These are phyloP conservation scores for Strigops habroptila DNA, from an alignment of 2,113 vertebrate species.

Conservation along the genomic window DNA sequence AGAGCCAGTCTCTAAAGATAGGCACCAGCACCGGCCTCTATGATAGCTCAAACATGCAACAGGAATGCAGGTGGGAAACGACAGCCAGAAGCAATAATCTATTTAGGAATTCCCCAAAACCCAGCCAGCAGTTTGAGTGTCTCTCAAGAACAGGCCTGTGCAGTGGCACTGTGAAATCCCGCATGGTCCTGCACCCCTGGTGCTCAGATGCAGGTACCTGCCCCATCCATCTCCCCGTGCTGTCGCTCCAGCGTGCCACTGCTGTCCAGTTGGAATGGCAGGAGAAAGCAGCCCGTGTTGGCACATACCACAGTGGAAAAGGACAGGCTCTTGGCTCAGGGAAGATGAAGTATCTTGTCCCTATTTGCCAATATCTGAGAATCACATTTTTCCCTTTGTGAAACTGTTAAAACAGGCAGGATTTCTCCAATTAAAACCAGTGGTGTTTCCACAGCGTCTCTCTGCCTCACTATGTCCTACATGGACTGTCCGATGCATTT, in stretches of 20 bases:
- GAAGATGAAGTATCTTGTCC: background rate
- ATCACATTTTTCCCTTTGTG: background rate
- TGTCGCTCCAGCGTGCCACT: rapidly evolving
- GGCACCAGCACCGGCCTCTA: background rate
- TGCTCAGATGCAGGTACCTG: background rate
- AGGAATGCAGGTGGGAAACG: background rate
- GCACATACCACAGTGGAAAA: rapidly evolving
- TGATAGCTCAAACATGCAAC: background rate
- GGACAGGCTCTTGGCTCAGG: background rate
- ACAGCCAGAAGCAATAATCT: background rate
- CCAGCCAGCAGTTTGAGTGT: background rate
- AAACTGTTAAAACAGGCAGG: background rate
- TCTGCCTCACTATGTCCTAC: background rate
- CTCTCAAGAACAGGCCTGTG: background rate
- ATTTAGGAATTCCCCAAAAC: background rate
- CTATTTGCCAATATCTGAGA: background rate
- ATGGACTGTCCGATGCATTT: rapidly evolving
- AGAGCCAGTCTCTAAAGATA: background rate
- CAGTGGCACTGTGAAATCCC: rapidly evolving
- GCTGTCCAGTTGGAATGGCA: rapidly evolving
- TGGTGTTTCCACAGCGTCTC: background rate
- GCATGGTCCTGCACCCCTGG: rapidly evolving
- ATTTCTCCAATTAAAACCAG: background rate
- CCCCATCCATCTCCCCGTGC: rapidly evolving
- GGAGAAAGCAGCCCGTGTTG: rapidly evolving